Percentiles rank a stretch among this genome's conserved stretches.
Evolutionary conservation across 2,113 vertebrate genomes (phyloP).

Genomic region (Melanotaenia duboulayi): DNA sequence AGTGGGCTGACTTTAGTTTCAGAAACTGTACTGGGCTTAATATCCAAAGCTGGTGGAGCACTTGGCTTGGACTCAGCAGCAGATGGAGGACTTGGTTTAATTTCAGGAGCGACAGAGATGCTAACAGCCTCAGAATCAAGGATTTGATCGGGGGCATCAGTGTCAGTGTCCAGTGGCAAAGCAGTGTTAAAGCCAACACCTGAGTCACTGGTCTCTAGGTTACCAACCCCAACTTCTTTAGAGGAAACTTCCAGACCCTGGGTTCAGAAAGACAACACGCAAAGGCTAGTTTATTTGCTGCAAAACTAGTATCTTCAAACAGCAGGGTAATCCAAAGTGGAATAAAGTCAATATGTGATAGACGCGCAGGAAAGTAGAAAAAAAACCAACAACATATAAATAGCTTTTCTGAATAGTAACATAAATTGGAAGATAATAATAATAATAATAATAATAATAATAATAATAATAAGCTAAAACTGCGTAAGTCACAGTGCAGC

Average conservation of each 20-base stretch:
- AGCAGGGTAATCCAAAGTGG: slow-evolving; percentile 4
- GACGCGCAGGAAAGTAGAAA: slow-evolving; percentile 30
- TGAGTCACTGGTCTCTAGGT: slow-evolving; percentile 85
- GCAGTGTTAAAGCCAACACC: slow-evolving; percentile 85
- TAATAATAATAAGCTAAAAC: slow-evolving; percentile 34
- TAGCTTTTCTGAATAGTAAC: neutral
- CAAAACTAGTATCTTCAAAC: neutral
- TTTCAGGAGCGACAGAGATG: slow-evolving; percentile 67
- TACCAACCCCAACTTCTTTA: slow-evolving; percentile 79
- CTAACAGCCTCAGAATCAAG: slow-evolving; percentile 74
- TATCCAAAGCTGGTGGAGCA: slow-evolving; percentile 61
- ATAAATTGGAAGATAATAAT: too few relatives aligned
- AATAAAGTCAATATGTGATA: slow-evolving; percentile 3
- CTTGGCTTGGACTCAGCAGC: slow-evolving; percentile 57
- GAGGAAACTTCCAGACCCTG: slow-evolving; percentile 85
- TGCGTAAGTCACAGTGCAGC: slow-evolving; percentile 34
- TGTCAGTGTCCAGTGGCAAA: slow-evolving; percentile 84
- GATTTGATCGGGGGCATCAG: slow-evolving; percentile 74
- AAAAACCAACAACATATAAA: slow-evolving; percentile 4
- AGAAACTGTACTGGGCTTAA: slow-evolving; percentile 49
- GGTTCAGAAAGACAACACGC: slow-evolving; percentile 35
- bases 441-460: slow-evolving; percentile 19
- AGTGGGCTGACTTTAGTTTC: slow-evolving; percentile 62
- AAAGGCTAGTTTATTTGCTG: slow-evolving; percentile 1
- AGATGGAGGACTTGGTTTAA: slow-evolving; percentile 60